phyloP scores from a whole-genome alignment of 1,140 invertebrate genomes.

The Proctacanthus coquilletti region DNA sequence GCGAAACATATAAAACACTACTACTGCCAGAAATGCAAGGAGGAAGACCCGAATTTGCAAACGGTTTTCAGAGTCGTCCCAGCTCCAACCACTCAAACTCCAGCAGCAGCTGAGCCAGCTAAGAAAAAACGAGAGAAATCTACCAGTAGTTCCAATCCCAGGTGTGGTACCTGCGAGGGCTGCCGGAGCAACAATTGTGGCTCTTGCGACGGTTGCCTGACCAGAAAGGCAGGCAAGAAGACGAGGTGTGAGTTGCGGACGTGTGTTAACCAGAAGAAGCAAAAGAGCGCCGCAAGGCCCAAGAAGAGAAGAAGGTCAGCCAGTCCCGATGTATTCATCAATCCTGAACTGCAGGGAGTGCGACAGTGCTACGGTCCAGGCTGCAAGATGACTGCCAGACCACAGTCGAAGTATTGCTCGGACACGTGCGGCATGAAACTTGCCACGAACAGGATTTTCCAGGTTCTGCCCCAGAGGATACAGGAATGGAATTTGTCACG shows the following conservation, averaged over 20 bases:
- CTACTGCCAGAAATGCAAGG: constrained; percentile 71
- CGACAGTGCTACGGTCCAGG: constrained; percentile 84
- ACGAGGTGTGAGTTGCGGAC: constrained; percentile 45
- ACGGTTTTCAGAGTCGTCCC: constrained; percentile 46
- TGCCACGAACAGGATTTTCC: constrained; percentile 72
- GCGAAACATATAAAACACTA: constrained; percentile 88
- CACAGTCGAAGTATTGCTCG: constrained; percentile 88
- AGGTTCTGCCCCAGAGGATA: constrained; percentile 78
- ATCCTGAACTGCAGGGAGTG: constrained; percentile 31
- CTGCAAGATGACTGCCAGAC: constrained; percentile 61
- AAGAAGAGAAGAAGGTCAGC: constrained; percentile 34
- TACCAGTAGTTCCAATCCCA: constrained; percentile 31
- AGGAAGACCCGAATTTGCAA: constrained; percentile 65
- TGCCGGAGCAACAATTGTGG: constrained; percentile 76
- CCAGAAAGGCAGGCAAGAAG: constrained; percentile 62
- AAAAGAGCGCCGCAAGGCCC: constrained; percentile 6
- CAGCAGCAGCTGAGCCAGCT: constrained; percentile 21
- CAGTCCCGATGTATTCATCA: constrained; percentile 36
- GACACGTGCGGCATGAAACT: constrained; percentile 84
- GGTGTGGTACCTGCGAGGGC: constrained; percentile 70
- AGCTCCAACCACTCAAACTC: constrained; percentile 13
- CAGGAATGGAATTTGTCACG: constrained; percentile 88
- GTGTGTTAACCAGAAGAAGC: constrained; percentile 10
- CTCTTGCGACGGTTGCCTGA: constrained; percentile 53
- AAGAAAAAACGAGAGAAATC: constrained; percentile 29